Conservation (phyloP, 2,888 invertebrate species). For the Cephus spinipes region DNA sequence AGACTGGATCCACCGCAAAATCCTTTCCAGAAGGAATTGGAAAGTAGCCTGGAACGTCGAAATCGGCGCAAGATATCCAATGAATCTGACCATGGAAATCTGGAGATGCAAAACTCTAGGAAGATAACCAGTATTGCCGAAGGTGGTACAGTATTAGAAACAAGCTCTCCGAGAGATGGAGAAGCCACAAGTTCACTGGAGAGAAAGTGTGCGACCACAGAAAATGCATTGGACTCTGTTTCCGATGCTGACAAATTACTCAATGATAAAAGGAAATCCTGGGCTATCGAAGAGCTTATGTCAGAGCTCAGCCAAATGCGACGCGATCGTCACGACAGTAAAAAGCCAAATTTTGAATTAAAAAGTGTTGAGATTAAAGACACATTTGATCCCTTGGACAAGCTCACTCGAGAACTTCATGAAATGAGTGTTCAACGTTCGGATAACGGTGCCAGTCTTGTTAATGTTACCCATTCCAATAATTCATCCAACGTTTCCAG, state of each 20-base stretch:
- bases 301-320: constrained; percentile 50
- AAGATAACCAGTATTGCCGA: background rate
- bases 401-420: constrained; percentile 46
- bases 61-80: constrained; percentile 27
- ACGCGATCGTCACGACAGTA: constrained; percentile 32
- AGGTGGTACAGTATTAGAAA: no score
- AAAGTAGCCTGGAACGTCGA: constrained; percentile 36
- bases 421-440: constrained; percentile 41
- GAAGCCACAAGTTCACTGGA: background rate
- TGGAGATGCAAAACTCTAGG: background rate
- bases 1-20: constrained; percentile 34
- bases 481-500: constrained; percentile 30
- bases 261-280: constrained; percentile 56
- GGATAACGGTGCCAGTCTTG: constrained; percentile 12
- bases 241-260: constrained; percentile 33
- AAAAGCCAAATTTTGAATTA: constrained; percentile 35
- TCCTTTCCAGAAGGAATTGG: constrained; percentile 50
- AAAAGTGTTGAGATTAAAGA: constrained; percentile 36
- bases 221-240: background rate
- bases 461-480: constrained; percentile 9
- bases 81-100: constrained; percentile 1
- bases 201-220: background rate
- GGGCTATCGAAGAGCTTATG: constrained; percentile 60
- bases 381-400: constrained; percentile 40
- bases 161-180: background rate